These are phyloP conservation scores for Caenorhabditis zanzibari DNA, from an alignment of 2,888 invertebrate genomes.

Conservation along the genomic window DNA sequence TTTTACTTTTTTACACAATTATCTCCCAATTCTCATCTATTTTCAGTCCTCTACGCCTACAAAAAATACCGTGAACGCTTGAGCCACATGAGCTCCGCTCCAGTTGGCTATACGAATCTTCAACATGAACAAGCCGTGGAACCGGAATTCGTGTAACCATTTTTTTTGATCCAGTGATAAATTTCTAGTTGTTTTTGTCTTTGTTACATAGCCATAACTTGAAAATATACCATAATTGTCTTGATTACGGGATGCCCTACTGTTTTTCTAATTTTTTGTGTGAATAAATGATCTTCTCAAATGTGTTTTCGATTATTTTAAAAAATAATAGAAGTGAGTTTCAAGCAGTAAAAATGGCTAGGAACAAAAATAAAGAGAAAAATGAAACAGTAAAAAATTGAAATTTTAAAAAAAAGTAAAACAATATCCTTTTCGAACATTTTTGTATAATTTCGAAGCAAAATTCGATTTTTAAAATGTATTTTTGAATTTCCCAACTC, in stretches of 20 bases:
- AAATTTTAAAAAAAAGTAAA: too few relatives aligned
- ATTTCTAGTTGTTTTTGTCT: slow-evolving; percentile 11
- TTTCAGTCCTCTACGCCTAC: slow-evolving; percentile 55
- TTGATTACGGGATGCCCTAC: slow-evolving; percentile 58
- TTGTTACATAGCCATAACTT: slow-evolving; percentile 12
- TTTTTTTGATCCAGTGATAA: not conserved
- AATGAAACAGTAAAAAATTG: too few relatives aligned
- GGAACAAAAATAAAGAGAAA: too few relatives aligned
- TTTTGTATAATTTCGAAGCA: too few relatives aligned
- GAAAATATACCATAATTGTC: not conserved
- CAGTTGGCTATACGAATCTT: slow-evolving; percentile 60
- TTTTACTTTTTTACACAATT: too few relatives aligned
- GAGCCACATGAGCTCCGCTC: slow-evolving; percentile 34
- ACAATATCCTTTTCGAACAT: too few relatives aligned
- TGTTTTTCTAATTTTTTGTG: not conserved
- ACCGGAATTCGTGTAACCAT: slow-evolving; percentile 58
- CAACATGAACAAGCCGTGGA: slow-evolving; percentile 58
- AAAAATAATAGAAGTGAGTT: too few relatives aligned
- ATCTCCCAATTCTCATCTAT: too few relatives aligned
- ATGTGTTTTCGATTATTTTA: too few relatives aligned
- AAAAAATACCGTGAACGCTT: slow-evolving; percentile 50
- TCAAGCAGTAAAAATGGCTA: too few relatives aligned
- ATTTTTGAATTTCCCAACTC: too few relatives aligned
- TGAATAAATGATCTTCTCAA: slow-evolving; percentile 55
- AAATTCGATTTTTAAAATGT: too few relatives aligned